phyloP scores from a whole-genome alignment of 2,113 vertebrate species.

The Ivindomyrus marchei region DNA sequence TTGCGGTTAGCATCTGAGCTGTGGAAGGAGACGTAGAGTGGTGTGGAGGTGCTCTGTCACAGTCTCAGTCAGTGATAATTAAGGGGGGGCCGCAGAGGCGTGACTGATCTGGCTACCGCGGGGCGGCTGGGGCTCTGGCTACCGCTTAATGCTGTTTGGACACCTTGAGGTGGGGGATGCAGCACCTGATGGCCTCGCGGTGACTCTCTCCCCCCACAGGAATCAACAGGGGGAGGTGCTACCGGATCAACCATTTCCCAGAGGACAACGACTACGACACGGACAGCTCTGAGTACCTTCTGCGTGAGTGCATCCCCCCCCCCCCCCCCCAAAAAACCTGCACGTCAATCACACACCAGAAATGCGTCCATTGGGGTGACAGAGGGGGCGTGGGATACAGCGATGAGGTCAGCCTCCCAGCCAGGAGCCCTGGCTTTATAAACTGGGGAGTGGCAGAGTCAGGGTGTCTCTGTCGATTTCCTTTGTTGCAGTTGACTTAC shows the following conservation, averaged over 20 bases:
- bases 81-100: neutral
- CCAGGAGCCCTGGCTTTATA: neutral
- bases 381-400: neutral
- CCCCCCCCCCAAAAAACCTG: neutral
- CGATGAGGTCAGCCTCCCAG: neutral
- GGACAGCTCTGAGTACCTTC: slow-evolving; percentile 94
- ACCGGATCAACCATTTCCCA: slow-evolving; percentile 96
- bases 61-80: slow-evolving; percentile 8
- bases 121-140: neutral
- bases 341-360: neutral
- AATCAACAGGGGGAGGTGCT: slow-evolving; percentile 91
- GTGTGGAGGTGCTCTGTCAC: neutral
- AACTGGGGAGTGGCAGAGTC: neutral
- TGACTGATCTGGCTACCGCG: neutral
- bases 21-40: neutral
- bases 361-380: neutral
- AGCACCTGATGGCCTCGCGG: slow-evolving; percentile 15
- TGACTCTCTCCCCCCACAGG: slow-evolving; percentile 53
- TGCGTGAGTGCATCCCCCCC: slow-evolving; percentile 72
- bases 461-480: neutral
- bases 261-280: slow-evolving; percentile 98
- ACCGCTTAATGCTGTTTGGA: neutral
- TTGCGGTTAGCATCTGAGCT: neutral
- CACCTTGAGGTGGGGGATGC: neutral
- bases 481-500: neutral